phyloP scores from a whole-genome alignment of 1,140 invertebrate species.

The Bombus turneri region DNA sequence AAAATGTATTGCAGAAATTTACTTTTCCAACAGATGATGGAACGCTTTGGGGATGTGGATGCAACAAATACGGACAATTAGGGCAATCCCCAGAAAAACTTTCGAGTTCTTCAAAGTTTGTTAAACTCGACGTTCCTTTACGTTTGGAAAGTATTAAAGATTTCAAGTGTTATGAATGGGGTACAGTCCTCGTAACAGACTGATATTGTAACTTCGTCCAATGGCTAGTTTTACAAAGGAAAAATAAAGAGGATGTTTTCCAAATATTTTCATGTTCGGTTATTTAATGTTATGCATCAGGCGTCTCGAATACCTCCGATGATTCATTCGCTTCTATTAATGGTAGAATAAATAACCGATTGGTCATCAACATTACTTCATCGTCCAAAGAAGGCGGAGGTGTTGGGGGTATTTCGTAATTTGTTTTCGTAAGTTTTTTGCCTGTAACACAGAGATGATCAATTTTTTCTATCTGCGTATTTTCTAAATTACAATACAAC shows the following conservation, averaged over 20 bases:
- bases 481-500: background rate
- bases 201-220: conserved; percentile 27
- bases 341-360: conserved; percentile 66
- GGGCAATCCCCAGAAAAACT: conserved; percentile 74
- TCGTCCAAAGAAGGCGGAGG: conserved; percentile 45
- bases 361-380: conserved; percentile 43
- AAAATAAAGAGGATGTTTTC: conserved; percentile 42
- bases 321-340: conserved; percentile 62
- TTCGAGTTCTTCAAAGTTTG: conserved; percentile 60
- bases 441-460: conserved; percentile 20
- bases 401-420: background rate
- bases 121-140: conserved; percentile 62
- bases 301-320: conserved; percentile 4
- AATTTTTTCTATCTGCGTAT: background rate
- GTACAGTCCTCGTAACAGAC: conserved; percentile 62
- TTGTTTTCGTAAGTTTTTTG: background rate
- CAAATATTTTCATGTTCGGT: background rate
- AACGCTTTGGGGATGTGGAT: conserved; percentile 87
- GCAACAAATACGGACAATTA: conserved; percentile 89
- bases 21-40: conserved; percentile 81
- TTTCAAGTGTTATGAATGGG: conserved; percentile 77
- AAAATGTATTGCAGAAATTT: background rate
- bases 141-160: conserved; percentile 60
- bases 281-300: background rate
- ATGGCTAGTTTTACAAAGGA: background rate